phyloP scores from a whole-genome alignment of 2,113 vertebrate genomes.

The Alosa alosa region DNA sequence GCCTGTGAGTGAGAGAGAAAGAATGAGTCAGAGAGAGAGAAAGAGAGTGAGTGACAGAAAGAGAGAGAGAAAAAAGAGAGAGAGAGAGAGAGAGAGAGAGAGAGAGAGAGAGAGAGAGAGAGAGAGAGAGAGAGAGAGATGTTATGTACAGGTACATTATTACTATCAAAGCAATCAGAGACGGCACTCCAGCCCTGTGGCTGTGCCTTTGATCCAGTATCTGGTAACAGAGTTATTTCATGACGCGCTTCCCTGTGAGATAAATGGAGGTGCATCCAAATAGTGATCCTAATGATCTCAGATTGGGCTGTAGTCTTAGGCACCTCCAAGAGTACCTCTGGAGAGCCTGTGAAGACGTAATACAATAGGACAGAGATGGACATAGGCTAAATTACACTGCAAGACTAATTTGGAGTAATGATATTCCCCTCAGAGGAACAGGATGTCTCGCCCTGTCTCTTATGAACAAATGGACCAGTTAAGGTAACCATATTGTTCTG shows the following conservation, averaged over 20 bases:
- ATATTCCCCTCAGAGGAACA: slow-evolving; percentile 38
- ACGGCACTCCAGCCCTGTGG: slow-evolving; percentile 35
- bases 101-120: neutral
- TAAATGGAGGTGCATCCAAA: slow-evolving; percentile 3
- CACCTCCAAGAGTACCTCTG: slow-evolving; percentile 4
- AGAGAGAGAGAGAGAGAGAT: neutral
- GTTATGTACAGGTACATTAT: slow-evolving; percentile 46
- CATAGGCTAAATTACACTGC: slow-evolving; percentile 45
- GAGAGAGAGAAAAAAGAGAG: neutral
- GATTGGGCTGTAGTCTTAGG: slow-evolving; percentile 14
- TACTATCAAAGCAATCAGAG: slow-evolving; percentile 50
- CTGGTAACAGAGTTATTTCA: slow-evolving; percentile 49
- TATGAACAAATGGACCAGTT: slow-evolving; percentile 39
- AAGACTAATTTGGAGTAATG: slow-evolving; percentile 48
- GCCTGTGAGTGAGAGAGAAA: neutral
- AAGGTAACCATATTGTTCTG: slow-evolving; percentile 27
- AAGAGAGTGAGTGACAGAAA: neutral
- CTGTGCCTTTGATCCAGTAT: slow-evolving; percentile 51
- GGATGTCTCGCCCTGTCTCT: slow-evolving; percentile 31
- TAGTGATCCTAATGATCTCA: slow-evolving; percentile 11
- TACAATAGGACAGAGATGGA: slow-evolving; percentile 44
- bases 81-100: neutral
- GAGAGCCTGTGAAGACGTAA: slow-evolving; percentile 47
- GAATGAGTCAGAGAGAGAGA: neutral
- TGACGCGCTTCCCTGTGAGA: slow-evolving; percentile 3